Base-by-base conservation (phyloP, 2,888 invertebrate genomes). In the Dendrolimus pini region DNA sequence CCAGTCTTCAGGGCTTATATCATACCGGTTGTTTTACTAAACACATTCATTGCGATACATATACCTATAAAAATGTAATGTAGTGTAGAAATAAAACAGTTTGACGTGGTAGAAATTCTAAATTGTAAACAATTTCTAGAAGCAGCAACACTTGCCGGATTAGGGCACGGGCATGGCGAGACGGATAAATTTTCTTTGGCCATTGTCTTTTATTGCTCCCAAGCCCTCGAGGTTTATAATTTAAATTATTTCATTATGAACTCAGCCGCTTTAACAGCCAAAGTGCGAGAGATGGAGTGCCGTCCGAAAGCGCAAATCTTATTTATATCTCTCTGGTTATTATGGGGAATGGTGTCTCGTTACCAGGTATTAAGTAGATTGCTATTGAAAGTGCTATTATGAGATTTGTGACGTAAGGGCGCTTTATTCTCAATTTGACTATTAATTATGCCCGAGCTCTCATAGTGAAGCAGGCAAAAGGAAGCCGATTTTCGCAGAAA, bases 241-340 rank as follows among this genome's bases (percentile, higher is more conserved):
- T 82, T 76, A 82, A 83, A 81, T 83, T 82, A 82, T 81, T 82
- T 75, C 77, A 81, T 81, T 79, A 80, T 71, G 72, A 69, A 72
- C 72, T 72, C 69, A 63, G 65, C 71, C 70, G 67, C 70, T 71
- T 65, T 54, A 55, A 47, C 55, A 42, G 62, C 65, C 59, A 62
- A 62, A 54, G 65, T 47, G 12, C 47, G 47, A 9, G 47, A 47
- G 47, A 47, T 12, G 12, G 12, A 47, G 47, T 47, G 12, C 47
- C 47, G 47, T 47, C 47, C 47, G 10, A 47, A 7, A 10, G 47
- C 9, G 47, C 47, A 47, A 47, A 47, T 47, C 47, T 47, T 47
- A 47, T 47, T 47, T 47, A 10, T 9, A 47, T 47, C 47, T 47
- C 47, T 47, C 12, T 47, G 47, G 47, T 47, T 47, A 47, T 47